These are phyloP conservation scores for Neogale vison DNA, from an alignment of 2,113 vertebrate genomes.

Conservation along the genomic window DNA sequence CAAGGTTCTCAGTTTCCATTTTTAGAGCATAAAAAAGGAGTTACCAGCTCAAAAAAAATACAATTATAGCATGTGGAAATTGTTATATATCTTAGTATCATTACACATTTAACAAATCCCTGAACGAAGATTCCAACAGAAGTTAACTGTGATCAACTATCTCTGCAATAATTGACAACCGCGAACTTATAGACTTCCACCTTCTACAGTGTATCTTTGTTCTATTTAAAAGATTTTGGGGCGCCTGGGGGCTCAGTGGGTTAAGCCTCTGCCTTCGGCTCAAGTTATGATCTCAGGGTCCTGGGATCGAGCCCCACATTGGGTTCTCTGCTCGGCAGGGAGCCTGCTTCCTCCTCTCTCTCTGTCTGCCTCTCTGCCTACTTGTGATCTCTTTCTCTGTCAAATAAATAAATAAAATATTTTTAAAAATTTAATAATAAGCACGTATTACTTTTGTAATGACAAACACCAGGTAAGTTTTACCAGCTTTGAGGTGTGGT, in stretches of 20 bases:
- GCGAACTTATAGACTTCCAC: not conserved
- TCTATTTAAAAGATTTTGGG: not conserved
- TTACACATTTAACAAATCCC: not conserved
- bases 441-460: not conserved
- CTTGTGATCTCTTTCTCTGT: too few species aligned
- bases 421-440: not conserved
- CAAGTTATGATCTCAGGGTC: too few species aligned
- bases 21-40: not conserved
- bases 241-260: too few species aligned
- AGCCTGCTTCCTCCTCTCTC: too few species aligned
- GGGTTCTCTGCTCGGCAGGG: too few species aligned
- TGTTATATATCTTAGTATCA: not conserved
- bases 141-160: not conserved
- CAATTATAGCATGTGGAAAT: not conserved
- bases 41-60: not conserved
- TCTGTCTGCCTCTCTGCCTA: too few species aligned
- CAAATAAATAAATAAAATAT: too few species aligned
- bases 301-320: too few species aligned
- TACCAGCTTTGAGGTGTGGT: not conserved
- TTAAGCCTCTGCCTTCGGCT: too few species aligned
- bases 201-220: not conserved
- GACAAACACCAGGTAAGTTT: not conserved
- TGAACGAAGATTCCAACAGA: not conserved
- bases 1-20: not conserved
- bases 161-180: not conserved